Evolutionary conservation across 2,113 vertebrate genomes (phyloP), one percentile per base, ranked within the genome.

Genomic region (Muscicapa adusta): DNA sequence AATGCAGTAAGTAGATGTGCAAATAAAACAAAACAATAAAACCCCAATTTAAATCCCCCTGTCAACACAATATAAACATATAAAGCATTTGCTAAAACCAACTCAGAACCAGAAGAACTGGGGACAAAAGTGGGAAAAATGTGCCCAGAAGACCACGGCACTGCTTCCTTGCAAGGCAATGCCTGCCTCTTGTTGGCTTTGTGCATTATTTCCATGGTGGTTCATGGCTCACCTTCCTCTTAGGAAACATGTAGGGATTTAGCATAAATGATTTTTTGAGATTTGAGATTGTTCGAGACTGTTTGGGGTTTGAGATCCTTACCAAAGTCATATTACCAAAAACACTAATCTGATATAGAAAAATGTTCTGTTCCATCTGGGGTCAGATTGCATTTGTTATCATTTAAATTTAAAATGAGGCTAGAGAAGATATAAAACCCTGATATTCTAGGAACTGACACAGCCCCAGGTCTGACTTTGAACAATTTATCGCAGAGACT

Each of bases 371-470:
- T 76, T 88, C 82, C n/a, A 40, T 91, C 40, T 48, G 53, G 48
- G 93, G 88, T 95, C 88, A 92, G 84, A 50, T 34, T 43, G 61
- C 66, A 62, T 75, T 88, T 96, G 80, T 89, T 80, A 74, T 89
- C 43, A 91, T 96, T 97, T 94, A 95, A 95, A 94, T 94, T 97
- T 97, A 94, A 96, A 96, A 85, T 92, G 85, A 95, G 63, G 65
- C 87, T 87, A 93, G 83, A 91, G 92, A 94, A 97, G 89, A 91
- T 85, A 75, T 93, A 95, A 96, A 96, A 17, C 80, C 60, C 62
- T 88, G 94, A 88, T 96, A 96, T 94, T 97, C 97, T 86, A 95
- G 89, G 96, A 94, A 92, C 87, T 80, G 96, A 97, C 96, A 97
- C 94, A 94, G 94, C 95, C 96, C 57, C 97, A 74, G 94, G 90